A percentile compares a stretch with the other conserved stretches of the same genome.
Conservation (phyloP, 2,797 vertebrate genomes). For the Catharus ustulatus region DNA sequence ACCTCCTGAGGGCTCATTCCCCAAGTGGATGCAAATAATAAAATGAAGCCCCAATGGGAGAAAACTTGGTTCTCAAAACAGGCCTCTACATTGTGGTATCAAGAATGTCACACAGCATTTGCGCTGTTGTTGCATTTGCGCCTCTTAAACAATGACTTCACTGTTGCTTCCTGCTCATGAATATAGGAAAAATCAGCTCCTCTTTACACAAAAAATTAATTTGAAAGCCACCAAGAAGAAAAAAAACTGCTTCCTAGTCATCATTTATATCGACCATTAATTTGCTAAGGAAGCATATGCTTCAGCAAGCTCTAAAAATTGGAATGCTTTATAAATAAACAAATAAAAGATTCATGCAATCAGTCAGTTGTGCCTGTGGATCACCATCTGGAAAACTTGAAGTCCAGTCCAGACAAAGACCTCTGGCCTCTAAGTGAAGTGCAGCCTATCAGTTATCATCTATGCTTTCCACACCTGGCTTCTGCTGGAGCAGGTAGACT, state of each 20-base stretch:
- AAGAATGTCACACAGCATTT: neutral
- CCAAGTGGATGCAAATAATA: neutral
- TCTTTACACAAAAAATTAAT: neutral
- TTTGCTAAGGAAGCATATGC: neutral
- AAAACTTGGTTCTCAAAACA: neutral
- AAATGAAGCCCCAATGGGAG: neutral
- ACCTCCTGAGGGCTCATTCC: neutral
- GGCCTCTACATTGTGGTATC: neutral
- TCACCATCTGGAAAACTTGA: neutral
- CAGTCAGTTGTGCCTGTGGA: neutral
- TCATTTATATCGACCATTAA: neutral
- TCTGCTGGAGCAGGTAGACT: neutral
- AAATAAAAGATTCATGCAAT: neutral
- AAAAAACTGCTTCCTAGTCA: neutral
- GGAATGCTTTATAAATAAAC: neutral
- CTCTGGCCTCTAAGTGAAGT: neutral
- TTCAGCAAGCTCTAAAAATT: neutral
- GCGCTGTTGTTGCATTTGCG: neutral
- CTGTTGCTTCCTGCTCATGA: neutral
- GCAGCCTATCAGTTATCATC: neutral
- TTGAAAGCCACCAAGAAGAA: neutral
- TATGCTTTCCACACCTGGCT: neutral
- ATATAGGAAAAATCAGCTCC: neutral
- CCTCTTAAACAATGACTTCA: neutral
- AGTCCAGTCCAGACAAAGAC: neutral